Percentiles rank a stretch among this genome's conserved stretches.
These are phyloP conservation scores for Saxicola maurus DNA, from an alignment of 2,797 vertebrate genomes.

Conservation along the genomic window DNA sequence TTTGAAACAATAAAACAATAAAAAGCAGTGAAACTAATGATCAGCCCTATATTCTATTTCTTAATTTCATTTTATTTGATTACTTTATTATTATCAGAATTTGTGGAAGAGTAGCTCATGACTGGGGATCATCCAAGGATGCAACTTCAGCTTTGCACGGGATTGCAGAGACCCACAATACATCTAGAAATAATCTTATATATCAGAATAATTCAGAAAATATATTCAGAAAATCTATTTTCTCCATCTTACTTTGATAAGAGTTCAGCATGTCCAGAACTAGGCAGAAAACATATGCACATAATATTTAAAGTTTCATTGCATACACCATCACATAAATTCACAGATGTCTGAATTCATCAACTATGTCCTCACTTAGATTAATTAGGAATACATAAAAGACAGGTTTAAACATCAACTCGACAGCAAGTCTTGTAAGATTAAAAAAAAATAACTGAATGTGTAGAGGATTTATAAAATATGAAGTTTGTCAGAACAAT, in stretches of 20 bases:
- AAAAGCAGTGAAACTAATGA: neutral
- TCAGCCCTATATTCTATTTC: neutral
- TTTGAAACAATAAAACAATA: neutral
- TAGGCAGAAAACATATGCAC: conserved; percentile 10
- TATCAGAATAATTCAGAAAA: neutral
- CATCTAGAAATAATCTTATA: neutral
- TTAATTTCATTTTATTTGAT: neutral
- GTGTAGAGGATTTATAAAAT: conserved; percentile 21
- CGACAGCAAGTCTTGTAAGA: conserved; percentile 6
- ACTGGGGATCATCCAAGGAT: neutral
- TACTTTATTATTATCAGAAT: neutral
- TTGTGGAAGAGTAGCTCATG: neutral
- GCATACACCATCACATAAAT: neutral
- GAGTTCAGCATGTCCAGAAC: conserved; percentile 14
- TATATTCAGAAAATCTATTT: neutral
- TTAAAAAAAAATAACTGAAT: neutral
- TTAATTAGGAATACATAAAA: conserved; percentile 45
- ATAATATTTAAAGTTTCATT: conserved; percentile 20
- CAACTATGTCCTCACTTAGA: conserved; percentile 11
- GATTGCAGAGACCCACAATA: neutral
- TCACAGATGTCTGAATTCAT: conserved; percentile 24
- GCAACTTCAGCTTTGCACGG: neutral
- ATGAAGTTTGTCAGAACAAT: conserved; percentile 17
- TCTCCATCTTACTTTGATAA: neutral
- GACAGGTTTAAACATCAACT: conserved; percentile 42